These are phyloP conservation scores for Lysiphlebus fabarum DNA, from an alignment of 1,140 invertebrate genomes.

Conservation along the genomic window DNA sequence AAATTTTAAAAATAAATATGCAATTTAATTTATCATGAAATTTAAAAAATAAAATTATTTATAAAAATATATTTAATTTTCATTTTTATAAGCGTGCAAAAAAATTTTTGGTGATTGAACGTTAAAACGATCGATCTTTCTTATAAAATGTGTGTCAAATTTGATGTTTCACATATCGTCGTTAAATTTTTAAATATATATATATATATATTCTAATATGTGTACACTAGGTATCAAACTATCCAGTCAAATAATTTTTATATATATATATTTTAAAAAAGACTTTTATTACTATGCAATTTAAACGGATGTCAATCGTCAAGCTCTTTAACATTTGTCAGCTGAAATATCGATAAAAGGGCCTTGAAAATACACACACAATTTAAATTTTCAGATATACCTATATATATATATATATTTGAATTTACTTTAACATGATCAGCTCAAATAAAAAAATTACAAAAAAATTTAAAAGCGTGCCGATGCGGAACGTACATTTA, in stretches of 20 bases:
- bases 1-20: no score
- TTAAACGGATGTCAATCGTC: conserved; percentile 27
- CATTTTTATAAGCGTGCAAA: no score
- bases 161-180: conserved; percentile 1
- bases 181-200: no score
- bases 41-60: no score
- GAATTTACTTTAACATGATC: no score
- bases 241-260: neutral
- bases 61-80: no score
- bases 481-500: conserved; percentile 32
- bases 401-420: conserved; percentile 14
- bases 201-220: no score
- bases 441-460: conserved; percentile 13
- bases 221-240: neutral
- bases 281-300: conserved; percentile 18
- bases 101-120: conserved; percentile 21
- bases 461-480: conserved; percentile 38
- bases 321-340: conserved; percentile 24
- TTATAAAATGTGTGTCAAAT: neutral
- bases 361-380: conserved; percentile 9
- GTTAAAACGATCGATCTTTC: conserved; percentile 26
- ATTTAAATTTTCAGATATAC: conserved; percentile 1
- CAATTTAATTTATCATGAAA: no score
- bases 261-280: conserved; percentile 3
- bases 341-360: conserved; percentile 21